Percentiles rank a stretch among this genome's conserved stretches.
These are phyloP conservation scores for Teleopsis dalmanni DNA, from an alignment of 1,140 invertebrate species.

Conservation along the genomic window DNA sequence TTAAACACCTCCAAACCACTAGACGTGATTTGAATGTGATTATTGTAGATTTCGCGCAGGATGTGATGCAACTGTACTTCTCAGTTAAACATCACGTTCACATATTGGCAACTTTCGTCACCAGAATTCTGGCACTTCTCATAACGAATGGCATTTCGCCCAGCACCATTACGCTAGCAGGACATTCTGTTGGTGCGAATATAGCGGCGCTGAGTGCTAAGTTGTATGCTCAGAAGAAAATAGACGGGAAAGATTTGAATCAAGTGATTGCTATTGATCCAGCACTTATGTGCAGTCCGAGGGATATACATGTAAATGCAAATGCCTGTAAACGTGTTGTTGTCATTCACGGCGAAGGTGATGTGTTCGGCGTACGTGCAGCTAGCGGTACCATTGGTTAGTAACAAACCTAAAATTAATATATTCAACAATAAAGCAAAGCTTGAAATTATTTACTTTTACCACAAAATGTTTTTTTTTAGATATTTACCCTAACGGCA, in stretches of 20 bases:
- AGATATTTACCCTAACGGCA: slow-evolving; percentile 41
- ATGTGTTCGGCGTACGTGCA: slow-evolving; percentile 31
- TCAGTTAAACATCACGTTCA: slow-evolving; percentile 32
- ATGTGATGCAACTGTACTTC: slow-evolving; percentile 34
- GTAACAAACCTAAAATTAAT: no score
- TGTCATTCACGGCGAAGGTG: slow-evolving; percentile 32
- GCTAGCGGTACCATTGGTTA: slow-evolving; percentile 30
- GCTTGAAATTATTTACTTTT: no score
- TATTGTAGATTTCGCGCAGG: slow-evolving; percentile 31
- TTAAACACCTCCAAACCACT: slow-evolving; percentile 25
- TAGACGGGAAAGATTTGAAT: slow-evolving; percentile 15
- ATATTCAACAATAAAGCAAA: no score
- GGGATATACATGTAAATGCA: slow-evolving; percentile 27
- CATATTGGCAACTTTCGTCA: slow-evolving; percentile 31
- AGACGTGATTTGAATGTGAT: slow-evolving; percentile 33
- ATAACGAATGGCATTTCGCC: slow-evolving; percentile 19
- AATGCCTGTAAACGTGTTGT: slow-evolving; percentile 23
- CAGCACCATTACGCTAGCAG: slow-evolving; percentile 29
- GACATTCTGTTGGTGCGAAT: slow-evolving; percentile 38
- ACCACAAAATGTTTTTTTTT: no score
- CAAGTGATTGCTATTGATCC: slow-evolving; percentile 37
- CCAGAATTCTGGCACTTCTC: slow-evolving; percentile 22
- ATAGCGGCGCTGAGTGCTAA: slow-evolving; percentile 31
- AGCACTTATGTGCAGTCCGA: slow-evolving; percentile 34
- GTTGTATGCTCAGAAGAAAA: slow-evolving; percentile 16